Evolutionary conservation across 2,113 vertebrate genomes (phyloP).

Genomic region (Scatophagus argus): DNA sequence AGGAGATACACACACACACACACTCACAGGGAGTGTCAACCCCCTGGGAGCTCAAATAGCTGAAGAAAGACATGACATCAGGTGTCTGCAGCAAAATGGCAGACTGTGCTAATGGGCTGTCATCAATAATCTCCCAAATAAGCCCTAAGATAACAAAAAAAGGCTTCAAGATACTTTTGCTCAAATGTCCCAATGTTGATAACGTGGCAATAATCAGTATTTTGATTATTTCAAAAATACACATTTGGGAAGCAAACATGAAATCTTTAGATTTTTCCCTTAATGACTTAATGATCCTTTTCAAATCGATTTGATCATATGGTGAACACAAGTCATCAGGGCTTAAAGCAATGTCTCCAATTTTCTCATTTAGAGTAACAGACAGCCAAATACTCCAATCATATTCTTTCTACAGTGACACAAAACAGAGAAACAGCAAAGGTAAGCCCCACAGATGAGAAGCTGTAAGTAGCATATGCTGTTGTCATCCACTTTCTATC

Average conservation of each 20-base stretch:
- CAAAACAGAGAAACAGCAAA: not conserved
- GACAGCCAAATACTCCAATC: not conserved
- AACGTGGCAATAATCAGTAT: not conserved
- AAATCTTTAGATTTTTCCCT: not conserved
- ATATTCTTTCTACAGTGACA: not conserved
- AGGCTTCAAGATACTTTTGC: not conserved
- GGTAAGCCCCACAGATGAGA: too few relatives aligned
- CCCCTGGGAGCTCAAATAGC: conserved; percentile 66
- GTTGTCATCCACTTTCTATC: not conserved
- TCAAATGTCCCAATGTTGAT: not conserved
- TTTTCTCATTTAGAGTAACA: too few relatives aligned
- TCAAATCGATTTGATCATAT: not conserved
- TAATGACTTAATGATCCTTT: not conserved
- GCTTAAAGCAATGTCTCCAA: too few relatives aligned
- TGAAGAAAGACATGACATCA: conserved; percentile 70
- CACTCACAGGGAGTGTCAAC: conserved; percentile 43
- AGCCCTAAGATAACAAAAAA: conserved; percentile 2
- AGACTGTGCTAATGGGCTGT: conserved; percentile 3
- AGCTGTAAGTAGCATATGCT: not conserved
- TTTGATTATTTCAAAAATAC: not conserved
- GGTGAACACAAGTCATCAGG: not conserved
- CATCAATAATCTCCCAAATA: not conserved
- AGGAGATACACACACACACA: conserved; percentile 36
- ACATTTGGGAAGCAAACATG: too few relatives aligned
- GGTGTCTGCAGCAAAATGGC: conserved; percentile 54